Evolutionary conservation across 2,113 vertebrate genomes (phyloP), one percentile per base, ranked within the genome.

Genomic region (Colius striatus): DNA sequence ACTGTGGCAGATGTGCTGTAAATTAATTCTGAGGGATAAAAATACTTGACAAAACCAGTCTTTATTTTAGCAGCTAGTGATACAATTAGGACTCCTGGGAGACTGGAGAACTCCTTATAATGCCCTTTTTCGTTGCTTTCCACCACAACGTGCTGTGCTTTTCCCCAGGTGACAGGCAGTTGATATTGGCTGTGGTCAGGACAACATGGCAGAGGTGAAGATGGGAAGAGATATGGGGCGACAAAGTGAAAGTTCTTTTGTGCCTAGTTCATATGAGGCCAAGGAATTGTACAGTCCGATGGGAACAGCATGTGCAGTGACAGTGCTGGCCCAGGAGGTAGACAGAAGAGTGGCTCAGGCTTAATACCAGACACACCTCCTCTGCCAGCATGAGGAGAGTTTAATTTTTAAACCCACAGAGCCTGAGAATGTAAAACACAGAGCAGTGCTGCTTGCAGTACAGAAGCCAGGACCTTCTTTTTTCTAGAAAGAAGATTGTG

Each of bases 11-110:
- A 84, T 78, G 77, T 79, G 61, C 70, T 96, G 13, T 72, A 75
- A 90, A 90, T 96, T 90, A 87, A 93, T 96, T 94, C 86, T 63
- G 76, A 67, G 48, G 57, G 45, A 53, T 91, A 90, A 87, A 94
- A 81, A 47, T 68, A 78, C 11, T 58, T 54, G 48, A 21, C 6
- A 21, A 86, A 90, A 65, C 27, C 26, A 5, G 55, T 81, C 61
- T 58, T 95, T 79, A 75, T 88, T 92, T 90, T 84, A 96, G 58
- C 70, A 87, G 36, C 87, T 66, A 34, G 50, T 79, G 57, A 47
- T 86, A 68, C 1, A 0, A 7, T 72, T 78, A 83, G 63, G 45
- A 72, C 15, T 89, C 65, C 66, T 22, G 43, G 10, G 90, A 65
- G 41, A 65, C 53, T 26, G 9, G 61, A 73, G 54, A 47, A 26